Evolutionary conservation across 2,113 vertebrate genomes (phyloP).

Genomic region (Cariama cristata): DNA sequence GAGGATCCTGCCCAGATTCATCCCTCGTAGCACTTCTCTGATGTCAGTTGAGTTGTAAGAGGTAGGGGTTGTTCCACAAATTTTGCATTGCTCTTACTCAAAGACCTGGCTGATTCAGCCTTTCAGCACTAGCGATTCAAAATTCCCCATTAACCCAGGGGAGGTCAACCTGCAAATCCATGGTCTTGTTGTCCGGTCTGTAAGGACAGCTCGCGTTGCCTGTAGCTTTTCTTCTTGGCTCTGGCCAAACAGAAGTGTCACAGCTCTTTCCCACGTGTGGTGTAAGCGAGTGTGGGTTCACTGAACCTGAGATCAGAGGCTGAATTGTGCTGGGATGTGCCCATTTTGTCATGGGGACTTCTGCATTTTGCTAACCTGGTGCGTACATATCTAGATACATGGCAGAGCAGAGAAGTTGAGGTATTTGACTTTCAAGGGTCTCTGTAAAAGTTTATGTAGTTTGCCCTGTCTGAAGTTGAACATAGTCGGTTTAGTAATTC

Average conservation of each 20-base stretch:
- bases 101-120: not conserved
- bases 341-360: not conserved
- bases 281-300: rapidly evolving
- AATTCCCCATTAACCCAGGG: not conserved
- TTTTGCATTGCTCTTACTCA: not conserved
- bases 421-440: not conserved
- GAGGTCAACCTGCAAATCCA: rapidly evolving
- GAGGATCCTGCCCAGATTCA: not conserved
- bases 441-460: not conserved
- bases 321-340: not conserved
- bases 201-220: rapidly evolving
- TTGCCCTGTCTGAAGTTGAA: not conserved
- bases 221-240: not conserved
- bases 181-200: not conserved
- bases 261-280: rapidly evolving
- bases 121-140: not conserved
- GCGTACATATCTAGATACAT: rapidly evolving
- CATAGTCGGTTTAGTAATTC: not conserved
- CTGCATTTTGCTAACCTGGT: not conserved
- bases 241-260: rapidly evolving
- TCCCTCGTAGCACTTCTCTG: not conserved
- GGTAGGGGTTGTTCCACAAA: not conserved
- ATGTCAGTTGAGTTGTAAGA: not conserved
- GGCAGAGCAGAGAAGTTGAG: not conserved
- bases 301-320: not conserved